Evolutionary conservation across 2,113 vertebrate genomes (phyloP).

Genomic region (Puntigrus tetrazona): DNA sequence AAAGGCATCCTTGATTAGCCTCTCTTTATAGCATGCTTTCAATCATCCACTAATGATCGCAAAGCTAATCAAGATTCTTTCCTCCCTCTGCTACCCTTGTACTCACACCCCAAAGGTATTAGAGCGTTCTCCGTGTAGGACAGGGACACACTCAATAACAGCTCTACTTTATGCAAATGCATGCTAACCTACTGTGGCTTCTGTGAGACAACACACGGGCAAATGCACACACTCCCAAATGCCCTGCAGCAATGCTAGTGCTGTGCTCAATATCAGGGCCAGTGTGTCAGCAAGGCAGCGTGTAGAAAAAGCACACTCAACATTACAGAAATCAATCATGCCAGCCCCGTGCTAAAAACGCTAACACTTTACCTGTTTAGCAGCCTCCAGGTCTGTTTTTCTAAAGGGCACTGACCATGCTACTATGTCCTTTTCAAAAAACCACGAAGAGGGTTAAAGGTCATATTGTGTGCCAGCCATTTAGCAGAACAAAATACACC

Average conservation of each 20-base stretch:
- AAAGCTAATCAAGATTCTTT: constrained; percentile 47
- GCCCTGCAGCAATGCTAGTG: constrained; percentile 45
- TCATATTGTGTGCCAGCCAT: neutral
- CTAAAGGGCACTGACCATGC: constrained; percentile 13
- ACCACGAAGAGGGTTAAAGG: neutral
- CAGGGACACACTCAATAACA: constrained; percentile 39
- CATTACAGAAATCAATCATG: constrained; percentile 49
- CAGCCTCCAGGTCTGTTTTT: constrained; percentile 27
- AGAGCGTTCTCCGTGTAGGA: constrained; percentile 3
- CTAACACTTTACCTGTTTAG: constrained; percentile 37
- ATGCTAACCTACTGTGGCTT: constrained; percentile 36
- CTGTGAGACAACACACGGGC: constrained; percentile 26
- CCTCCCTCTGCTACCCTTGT: neutral
- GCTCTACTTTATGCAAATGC: constrained; percentile 42
- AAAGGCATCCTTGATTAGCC: neutral
- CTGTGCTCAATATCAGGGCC: constrained; percentile 58
- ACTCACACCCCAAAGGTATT: constrained; percentile 27
- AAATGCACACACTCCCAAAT: constrained; percentile 7
- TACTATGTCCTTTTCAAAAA: constrained; percentile 29
- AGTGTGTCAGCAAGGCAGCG: constrained; percentile 61
- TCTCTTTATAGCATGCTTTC: constrained; percentile 36
- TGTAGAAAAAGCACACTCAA: constrained; percentile 46
- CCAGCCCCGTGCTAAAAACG: constrained; percentile 14
- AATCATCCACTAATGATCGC: constrained; percentile 26
- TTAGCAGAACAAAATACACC: neutral